Evolutionary conservation across 1,140 invertebrate species (phyloP), one percentile per base, ranked within the genome.

Genomic region (Psilanteris sp.): DNA sequence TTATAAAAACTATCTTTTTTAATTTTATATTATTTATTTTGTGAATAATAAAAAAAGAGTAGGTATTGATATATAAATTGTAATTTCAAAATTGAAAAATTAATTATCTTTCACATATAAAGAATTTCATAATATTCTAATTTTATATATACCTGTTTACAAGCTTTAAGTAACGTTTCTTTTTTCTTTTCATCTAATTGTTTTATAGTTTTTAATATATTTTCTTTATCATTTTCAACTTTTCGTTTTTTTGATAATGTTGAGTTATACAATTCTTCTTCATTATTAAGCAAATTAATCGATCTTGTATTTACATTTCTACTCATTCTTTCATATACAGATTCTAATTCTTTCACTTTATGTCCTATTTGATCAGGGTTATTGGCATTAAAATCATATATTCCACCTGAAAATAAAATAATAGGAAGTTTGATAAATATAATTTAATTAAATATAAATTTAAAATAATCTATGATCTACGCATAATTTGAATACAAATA

Each of bases 111-210:
- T n/a, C n/a, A n/a, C n/a, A n/a, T n/a, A n/a, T n/a, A n/a, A n/a
- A n/a, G n/a, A n/a, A n/a, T n/a, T n/a, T n/a, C n/a, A n/a, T n/a
- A n/a, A n/a, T n/a, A n/a, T n/a, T n/a, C n/a, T n/a, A n/a, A n/a
- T n/a, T n/a, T n/a, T n/a, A 10, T 9, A 29, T n/a, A 87, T 41
- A 92, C 85, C 81, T 95, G 92, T 76, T 93, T 90, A 90, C 95
- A 97, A 2, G 97, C 97, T 64, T 92, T 90, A 26, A 92, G 87
- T 10, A 99, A 85, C 1, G 94, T 94, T 73, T 92, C 90, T 71
- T 94, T 93, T 84, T 98, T 98, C 88, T 97, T 96, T 76, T 94
- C 92, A 84, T 99, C 97, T 75, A 98, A 89, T 79, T 97, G 94
- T 22, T 91, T 89, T 77, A 99, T 98, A 7, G 96, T 93, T 43